A percentile compares a stretch with the other conserved stretches of the same genome.
Conservation (phyloP, 2,888 invertebrate genomes). For the Harmothoe impar region DNA sequence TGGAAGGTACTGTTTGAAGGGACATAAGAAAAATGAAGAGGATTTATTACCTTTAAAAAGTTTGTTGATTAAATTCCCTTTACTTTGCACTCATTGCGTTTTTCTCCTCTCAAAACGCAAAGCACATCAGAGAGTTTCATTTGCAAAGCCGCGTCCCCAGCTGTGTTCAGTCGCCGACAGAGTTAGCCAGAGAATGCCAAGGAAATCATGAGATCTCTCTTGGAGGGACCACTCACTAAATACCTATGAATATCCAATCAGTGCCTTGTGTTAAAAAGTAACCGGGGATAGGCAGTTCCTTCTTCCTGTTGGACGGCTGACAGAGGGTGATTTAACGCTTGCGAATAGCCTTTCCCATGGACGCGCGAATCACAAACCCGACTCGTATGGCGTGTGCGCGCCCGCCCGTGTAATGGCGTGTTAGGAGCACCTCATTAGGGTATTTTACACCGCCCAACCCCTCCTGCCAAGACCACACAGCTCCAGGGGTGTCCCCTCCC, state of each 20-base stretch:
- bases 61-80: slow-evolving; percentile 21
- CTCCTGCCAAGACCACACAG: too few species aligned
- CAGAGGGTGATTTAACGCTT: background rate
- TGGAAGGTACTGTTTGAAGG: background rate
- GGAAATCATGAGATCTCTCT: background rate
- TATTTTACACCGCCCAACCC: background rate
- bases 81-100: background rate
- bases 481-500: too few species aligned
- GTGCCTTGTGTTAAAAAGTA: background rate
- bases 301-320: background rate
- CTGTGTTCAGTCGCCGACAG: background rate
- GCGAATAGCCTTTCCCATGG: background rate
- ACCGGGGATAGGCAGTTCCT: background rate
- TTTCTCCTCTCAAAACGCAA: too few species aligned
- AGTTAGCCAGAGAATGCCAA: background rate
- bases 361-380: slow-evolving; percentile 29
- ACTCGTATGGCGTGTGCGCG: background rate
- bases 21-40: background rate
- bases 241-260: background rate
- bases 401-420: background rate
- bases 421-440: background rate
- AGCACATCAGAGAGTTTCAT: too few species aligned
- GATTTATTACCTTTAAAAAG: background rate
- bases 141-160: background rate
- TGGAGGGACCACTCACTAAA: background rate